Base-by-base conservation (phyloP, 1,140 invertebrate species). In the Meloidogyne chitwoodi region DNA sequence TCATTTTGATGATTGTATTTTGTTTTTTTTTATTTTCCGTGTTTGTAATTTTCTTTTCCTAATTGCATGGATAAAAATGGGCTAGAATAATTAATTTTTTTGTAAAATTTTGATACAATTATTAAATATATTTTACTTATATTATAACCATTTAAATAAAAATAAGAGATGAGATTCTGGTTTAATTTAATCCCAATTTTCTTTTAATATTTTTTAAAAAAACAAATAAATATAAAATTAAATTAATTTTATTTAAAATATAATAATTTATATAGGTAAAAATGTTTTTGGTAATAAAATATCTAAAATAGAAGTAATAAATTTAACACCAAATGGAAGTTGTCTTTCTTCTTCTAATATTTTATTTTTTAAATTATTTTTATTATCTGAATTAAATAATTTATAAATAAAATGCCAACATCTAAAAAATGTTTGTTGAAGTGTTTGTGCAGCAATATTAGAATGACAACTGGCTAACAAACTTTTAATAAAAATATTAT, bases 341-440 rank as follows among this genome's bases (percentile, higher is more conserved):
- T 70, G 56, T 22, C 19, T 64, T 19, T 26, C 44, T 29, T 24
- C 24, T 34, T 64, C 27, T 16, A 16, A 11, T 4, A 26, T 24
- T 64, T 72, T 14, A 29, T 56, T 22, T 41, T 72, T 44, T 27
- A 26, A 48, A 61, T 27, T 68, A 16, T 12, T 31, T 68, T 41
- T 69, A 56, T 3, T 19, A 14, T 6, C 6, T 31, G 29, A 19
- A 68, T 75, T 16, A 38, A 29, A 34, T 27, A 77, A 29, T 69
- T 27, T 3, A n/a, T 16, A 27, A 16, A 68, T 0, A 31, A 44
- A 27, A 29, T 73, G 67, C 74, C 83, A 84, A 80, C 74, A 80
- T 12, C 22, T 26, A 67, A 83, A 83, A 71, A 83, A 84, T 14
- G 83, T 83, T 75, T 83, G 83, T 72, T 85, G 83, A 24, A 83